Base-by-base conservation (phyloP, 2,797 vertebrate genomes). In the Diplodus puntazzo region DNA sequence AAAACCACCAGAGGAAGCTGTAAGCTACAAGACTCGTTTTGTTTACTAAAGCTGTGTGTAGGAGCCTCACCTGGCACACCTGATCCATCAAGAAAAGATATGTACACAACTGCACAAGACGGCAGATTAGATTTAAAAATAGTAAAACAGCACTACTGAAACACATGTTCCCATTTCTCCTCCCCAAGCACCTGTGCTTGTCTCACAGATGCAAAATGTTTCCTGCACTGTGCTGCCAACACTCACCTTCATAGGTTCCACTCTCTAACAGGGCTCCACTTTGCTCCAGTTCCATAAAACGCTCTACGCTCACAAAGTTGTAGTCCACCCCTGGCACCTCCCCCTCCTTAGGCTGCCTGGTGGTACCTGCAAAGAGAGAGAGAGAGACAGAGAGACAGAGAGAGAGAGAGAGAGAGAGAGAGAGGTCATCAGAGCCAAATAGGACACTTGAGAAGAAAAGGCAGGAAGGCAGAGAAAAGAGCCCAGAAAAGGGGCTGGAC, bases 271-370 rank as follows among this genome's bases (percentile, higher is more conserved):
- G 96, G 93, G 98, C 98, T 86, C 98, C 98, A 92, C 97, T 99
- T 96, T 98, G 98, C 95, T 99, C 98, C 92, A 99, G 91, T 97
- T 99, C 98, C 97, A 99, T 99, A 98, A 99, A 99, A 91, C 98
- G 98, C 92, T 99, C 98, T 90, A 99, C 96, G 42, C 97, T 99
- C 94, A 99, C 98, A 92, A 99, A 99, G 95, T 97, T 99, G 94
- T 99, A 99, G 96, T 99, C 98, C 95, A 99, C 98, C 80, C 98
- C 98, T 16, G 97, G 98, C 92, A 99, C 98, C 94, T 99, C 98
- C 27, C 98, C 98, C 92, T 99, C 98, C 94, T 98, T 99, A 94
- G 98, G 98, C 93, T 98, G 98, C 94, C 98, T 97, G 92, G 98
- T 99, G 70, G 98, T 99, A 95, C 98, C 98, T 99, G 84, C 71